Conservation (phyloP, 2,113 vertebrate species). For the Mesitornis unicolor region DNA sequence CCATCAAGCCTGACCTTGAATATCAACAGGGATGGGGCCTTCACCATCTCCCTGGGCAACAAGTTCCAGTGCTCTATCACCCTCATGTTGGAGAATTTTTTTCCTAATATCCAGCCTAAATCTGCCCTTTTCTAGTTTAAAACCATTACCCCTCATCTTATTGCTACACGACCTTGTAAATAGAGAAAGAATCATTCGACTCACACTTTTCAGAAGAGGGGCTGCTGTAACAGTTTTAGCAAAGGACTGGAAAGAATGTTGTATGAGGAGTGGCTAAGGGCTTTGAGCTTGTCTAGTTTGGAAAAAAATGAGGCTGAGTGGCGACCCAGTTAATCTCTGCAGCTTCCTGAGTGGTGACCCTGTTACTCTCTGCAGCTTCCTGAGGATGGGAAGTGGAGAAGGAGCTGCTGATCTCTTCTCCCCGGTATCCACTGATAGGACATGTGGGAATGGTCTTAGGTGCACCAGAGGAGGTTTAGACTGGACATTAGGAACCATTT, state of each 20-base stretch:
- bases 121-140: too few relatives aligned
- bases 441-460: fast-evolving
- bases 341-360: not conserved
- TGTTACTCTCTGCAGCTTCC: not conserved
- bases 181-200: too few relatives aligned
- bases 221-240: not conserved
- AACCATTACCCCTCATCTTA: too few relatives aligned
- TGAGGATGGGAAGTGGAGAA: not conserved
- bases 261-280: fast-evolving
- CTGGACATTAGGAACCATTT: not conserved
- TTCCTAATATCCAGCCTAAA: too few relatives aligned
- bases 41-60: too few relatives aligned
- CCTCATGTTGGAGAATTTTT: too few relatives aligned
- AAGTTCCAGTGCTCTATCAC: too few relatives aligned
- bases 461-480: fast-evolving
- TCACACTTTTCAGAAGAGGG: too few relatives aligned
- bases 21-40: too few relatives aligned
- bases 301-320: not conserved
- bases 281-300: not conserved
- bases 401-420: not conserved
- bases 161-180: too few relatives aligned
- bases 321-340: fast-evolving
- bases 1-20: too few relatives aligned
- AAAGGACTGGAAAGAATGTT: not conserved
- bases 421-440: too few relatives aligned